Conservation (phyloP, 1,140 invertebrate species). For the Hylyphantes graminicola region DNA sequence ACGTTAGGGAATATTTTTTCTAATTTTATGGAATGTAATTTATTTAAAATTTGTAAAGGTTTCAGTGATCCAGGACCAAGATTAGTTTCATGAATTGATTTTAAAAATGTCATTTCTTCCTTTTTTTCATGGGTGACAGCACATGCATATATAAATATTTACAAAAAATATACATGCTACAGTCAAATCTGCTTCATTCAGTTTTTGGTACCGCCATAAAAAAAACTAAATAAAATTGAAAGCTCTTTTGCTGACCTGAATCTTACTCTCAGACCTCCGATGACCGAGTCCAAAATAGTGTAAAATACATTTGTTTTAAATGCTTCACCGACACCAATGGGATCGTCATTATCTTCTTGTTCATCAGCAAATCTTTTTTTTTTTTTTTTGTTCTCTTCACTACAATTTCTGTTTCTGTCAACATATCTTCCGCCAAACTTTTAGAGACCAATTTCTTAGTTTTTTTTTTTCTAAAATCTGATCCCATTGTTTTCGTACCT, state of each 20-base stretch:
- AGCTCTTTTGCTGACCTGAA: neutral
- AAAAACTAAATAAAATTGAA: neutral
- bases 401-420: no score
- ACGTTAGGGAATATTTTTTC: slow-evolving; percentile 4
- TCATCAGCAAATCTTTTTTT: no score
- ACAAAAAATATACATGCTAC: neutral
- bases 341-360: no score
- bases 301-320: no score
- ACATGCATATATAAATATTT: neutral
- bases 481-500: no score
- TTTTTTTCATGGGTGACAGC: neutral
- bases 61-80: neutral
- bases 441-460: no score
- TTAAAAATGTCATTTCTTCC: neutral
- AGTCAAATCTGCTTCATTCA: neutral
- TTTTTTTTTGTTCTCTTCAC: no score
- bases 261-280: neutral
- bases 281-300: neutral
- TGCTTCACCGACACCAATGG: no score
- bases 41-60: neutral
- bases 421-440: no score
- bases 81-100: neutral
- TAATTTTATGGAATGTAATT: neutral
- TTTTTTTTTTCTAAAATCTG: no score
- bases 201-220: neutral